Evolutionary conservation across 2,888 invertebrate genomes (phyloP), one percentile per base, ranked within the genome.

Genomic region (Linnaemya tessellans): DNA sequence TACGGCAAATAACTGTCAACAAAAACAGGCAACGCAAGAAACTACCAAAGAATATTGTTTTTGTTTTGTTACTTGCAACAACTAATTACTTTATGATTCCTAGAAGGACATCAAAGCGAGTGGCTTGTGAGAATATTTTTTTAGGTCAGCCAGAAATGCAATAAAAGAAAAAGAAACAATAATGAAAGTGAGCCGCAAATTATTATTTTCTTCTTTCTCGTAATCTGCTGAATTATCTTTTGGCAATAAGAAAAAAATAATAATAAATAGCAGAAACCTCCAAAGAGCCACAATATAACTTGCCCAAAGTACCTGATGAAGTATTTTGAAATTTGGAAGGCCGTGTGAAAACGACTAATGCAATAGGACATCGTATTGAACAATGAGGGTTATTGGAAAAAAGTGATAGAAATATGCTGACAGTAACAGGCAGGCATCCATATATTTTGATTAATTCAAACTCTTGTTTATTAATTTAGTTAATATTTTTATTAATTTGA

Each of bases 1-100:
- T 62, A 60, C 82, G 82, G 85, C 70, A 85, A 79, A 75, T 60
- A 71, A 62, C 46, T 85, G 85, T 85, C 82, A 85, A 85, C 77
- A 84, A 77, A 51, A 62, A 41, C 35, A 62, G 25, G 58, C 20
- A 56, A 41, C 15, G 49, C 65, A 79, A 70, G 13, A 38, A 79
- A 62, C 22, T 35, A 30, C 5, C 25, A 22, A 67, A 58, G 30
- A 35, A 25, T 65, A 49, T 73, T 20, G 49, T 78, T 71, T 60
- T 58, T 70, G 18, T 71, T 75, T 62, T 74, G 10, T 18, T 43
- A 15, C 15, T 67, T 71, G 43, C 71, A 77, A 75, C 51, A 80
- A 82, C 70, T 75, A 82, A 75, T 85, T 79, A 75, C 30, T 71
- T 58, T 22, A 41, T 46, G 56, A 51, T 82, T 82, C 82, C 51